Evolutionary conservation across 1,140 invertebrate genomes (phyloP).

Genomic region (Drosophila albomicans): DNA sequence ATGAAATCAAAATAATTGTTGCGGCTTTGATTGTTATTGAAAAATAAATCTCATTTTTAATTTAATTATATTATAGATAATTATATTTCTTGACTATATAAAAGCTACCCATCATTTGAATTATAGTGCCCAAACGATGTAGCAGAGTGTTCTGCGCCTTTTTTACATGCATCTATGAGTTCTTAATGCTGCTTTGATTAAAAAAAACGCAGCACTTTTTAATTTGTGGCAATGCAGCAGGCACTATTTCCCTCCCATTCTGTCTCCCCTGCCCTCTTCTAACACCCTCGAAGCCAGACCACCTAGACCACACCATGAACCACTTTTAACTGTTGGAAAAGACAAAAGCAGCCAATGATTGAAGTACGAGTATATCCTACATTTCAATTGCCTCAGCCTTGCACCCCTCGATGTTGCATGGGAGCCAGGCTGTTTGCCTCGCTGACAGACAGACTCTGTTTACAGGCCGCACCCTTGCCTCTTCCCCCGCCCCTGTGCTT

Average conservation of each 20-base stretch:
- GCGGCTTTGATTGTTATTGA: too few species aligned
- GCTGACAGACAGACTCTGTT: conserved; percentile 61
- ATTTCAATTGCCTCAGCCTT: conserved; percentile 75
- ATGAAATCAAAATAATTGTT: too few species aligned
- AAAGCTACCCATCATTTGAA: neutral
- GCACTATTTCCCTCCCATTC: neutral
- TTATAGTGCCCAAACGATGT: conserved; percentile 1
- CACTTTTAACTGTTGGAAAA: conserved; percentile 57
- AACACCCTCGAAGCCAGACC: neutral
- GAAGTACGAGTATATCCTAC: conserved; percentile 76
- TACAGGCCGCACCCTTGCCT: conserved; percentile 13
- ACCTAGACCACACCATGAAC: conserved; percentile 22
- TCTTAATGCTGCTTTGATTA: conserved; percentile 80
- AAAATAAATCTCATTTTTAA: too few species aligned
- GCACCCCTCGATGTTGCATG: conserved; percentile 27
- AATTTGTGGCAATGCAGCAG: conserved; percentile 71
- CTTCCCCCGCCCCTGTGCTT: neutral
- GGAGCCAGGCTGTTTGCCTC: neutral
- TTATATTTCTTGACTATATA: too few species aligned
- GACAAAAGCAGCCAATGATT: conserved; percentile 82
- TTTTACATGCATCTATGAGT: conserved; percentile 30
- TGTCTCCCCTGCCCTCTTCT: conserved; percentile 10
- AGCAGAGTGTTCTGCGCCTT: conserved; percentile 28
- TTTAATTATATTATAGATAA: too few species aligned
- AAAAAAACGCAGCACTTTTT: conserved; percentile 80